A percentile compares a stretch with the other conserved stretches of the same genome.
These are phyloP conservation scores for Darevskia nairensis DNA, from an alignment of 2,797 vertebrate species.

Conservation along the genomic window DNA sequence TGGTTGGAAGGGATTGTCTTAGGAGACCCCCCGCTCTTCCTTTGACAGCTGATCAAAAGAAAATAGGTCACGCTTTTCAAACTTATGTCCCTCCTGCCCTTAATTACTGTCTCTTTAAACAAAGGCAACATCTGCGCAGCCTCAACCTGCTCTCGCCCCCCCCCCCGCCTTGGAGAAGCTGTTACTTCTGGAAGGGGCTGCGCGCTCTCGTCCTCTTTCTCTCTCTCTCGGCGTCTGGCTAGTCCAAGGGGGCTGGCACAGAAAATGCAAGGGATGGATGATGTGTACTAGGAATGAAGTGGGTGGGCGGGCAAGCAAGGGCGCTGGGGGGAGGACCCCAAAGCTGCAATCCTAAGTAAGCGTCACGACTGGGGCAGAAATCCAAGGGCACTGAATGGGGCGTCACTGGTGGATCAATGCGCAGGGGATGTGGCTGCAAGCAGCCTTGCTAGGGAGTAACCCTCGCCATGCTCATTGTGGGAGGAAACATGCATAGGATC, in stretches of 20 bases:
- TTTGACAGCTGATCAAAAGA: conserved; percentile 92
- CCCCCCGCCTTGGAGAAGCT: conserved; percentile 61
- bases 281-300: background rate
- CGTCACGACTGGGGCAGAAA: background rate
- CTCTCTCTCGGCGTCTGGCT: background rate
- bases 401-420: too few species aligned
- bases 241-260: background rate
- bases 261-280: too few species aligned
- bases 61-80: conserved; percentile 92
- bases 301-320: too few species aligned
- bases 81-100: conserved; percentile 84
- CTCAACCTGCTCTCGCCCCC: conserved; percentile 72
- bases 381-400: background rate
- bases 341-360: background rate
- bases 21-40: conserved; percentile 81
- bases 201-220: background rate
- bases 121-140: conserved; percentile 93
- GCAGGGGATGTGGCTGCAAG: background rate
- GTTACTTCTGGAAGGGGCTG: conserved; percentile 64
- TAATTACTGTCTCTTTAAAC: conserved; percentile 93
- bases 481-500: background rate
- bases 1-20: conserved; percentile 71
- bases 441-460: too few species aligned
- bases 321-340: background rate
- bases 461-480: too few species aligned